Evolutionary conservation across 2,888 invertebrate species (phyloP), one percentile per base, ranked within the genome.

Genomic region (Eugnorisma glareosa): DNA sequence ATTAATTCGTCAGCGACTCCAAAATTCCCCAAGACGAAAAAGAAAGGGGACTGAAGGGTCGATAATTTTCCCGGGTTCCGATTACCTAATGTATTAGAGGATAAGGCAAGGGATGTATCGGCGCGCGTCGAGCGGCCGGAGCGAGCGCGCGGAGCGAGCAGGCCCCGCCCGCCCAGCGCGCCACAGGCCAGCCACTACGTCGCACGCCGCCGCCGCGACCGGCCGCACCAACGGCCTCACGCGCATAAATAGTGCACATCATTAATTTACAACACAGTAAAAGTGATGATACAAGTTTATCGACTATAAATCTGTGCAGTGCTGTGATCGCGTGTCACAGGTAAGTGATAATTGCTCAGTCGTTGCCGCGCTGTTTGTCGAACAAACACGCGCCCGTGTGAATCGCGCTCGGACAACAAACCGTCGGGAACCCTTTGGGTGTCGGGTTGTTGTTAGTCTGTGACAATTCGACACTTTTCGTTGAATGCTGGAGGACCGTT

Each of bases 231-330:
- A 67, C 79, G 86, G 89, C 84, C 75, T 86, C 75, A 81, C 85
- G 86, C 89, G 86, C 90, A 93, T 93, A 92, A 92, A 91, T 91
- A 95, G 95, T 95, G 93, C 93, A 93, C 93, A 94, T 94, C 93
- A 96, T 95, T 95, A 95, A 95, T 95, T 95, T 95, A 96, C 93
- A 94, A 94, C 95, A 93, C 93, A 95, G 94, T 96, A 95, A 95
- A 94, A 95, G 96, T 96, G 96, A 96, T 96, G 94, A 95, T 95
- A 95, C 94, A 91, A 94, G 95, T 96, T 96, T 95, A 96, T 96
- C 94, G 95, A 94, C 96, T 93, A 95, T 96, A 95, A 96, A 96
- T 94, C 95, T 95, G 95, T 95, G 94, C 92, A 93, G 95, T 95
- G 95, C 94, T 93, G 95, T 95, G 96, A 94, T 95, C 95, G 94